Base-by-base conservation (phyloP, 2,888 invertebrate genomes). In the Trichogramma dendrolimi region DNA sequence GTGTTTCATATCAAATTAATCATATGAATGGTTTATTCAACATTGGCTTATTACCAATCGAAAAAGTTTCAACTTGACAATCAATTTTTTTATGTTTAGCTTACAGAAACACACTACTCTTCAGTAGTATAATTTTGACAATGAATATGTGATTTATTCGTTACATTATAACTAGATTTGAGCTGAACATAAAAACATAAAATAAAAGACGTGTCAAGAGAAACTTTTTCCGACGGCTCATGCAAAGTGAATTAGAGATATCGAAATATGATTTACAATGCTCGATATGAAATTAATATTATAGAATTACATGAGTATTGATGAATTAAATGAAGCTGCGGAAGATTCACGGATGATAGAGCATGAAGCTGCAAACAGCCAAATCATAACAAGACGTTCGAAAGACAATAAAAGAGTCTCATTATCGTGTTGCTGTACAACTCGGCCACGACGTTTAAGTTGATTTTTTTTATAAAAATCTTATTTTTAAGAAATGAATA, bases 231-330 rank as follows among this genome's bases (percentile, higher is more conserved):
- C 27, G 14, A 47, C 53, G 10, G 27, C 10, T 50, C 41, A 40
- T 27, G 44, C 40, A 58, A 11, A 60, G 64, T 66, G 68, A 27
- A 27, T 27, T 27, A 27, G 27, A 27, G 27, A 61, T 55, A 67
- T 69, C 68, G 67, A 71, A 70, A 69, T 70, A 67, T 67, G 49
- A 63, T 71, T 65, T 70, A 68, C 72, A 67, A 73, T 75, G 72
- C 75, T 75, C 69, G 71, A 61, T 46, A 46, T 63, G 39, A 63
- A 63, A 63, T 63, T 66, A 50, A 55, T 43, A 59, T 77, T 77
- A 64, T 77, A 78, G 77, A 76, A 69, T 76, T 73, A 73, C 75
- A 68, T 74, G 71, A 73, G 72, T 69, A 70, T 74, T 72, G 73
- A 76, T 72, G 72, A 72, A 75, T 73, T 75, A 73, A 72, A 69